Conservation (phyloP, 2,113 vertebrate species). For the Macquaria australasica region DNA sequence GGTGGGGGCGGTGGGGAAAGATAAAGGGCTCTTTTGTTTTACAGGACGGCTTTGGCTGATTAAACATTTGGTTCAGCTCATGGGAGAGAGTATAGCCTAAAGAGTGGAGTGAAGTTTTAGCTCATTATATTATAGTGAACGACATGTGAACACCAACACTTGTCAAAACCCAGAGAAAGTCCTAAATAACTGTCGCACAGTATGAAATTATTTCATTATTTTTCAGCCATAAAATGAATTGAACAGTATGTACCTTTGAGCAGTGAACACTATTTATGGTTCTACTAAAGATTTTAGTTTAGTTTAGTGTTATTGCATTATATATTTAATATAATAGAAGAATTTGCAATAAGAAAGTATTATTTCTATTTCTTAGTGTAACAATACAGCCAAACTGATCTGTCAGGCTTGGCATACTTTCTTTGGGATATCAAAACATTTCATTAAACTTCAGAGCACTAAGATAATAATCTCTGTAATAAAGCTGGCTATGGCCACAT, state of each 20-base stretch:
- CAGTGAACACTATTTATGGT: not conserved
- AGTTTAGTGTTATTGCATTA: not conserved
- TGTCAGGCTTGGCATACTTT: not conserved
- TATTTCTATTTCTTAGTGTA: not conserved
- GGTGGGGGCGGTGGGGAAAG: constrained; percentile 12
- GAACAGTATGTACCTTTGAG: constrained; percentile 16
- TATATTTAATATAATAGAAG: not conserved
- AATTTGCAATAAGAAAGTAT: not conserved
- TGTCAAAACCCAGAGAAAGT: not conserved
- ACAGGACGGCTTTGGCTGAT: constrained; percentile 57
- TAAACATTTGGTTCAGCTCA: constrained; percentile 71
- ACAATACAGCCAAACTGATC: not conserved
- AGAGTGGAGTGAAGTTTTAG: constrained; percentile 19
- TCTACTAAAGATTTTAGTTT: not conserved
- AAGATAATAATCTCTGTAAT: not conserved
- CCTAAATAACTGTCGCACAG: not conserved
- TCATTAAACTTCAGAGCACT: not conserved
- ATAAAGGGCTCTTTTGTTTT: constrained; percentile 77
- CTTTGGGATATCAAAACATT: not conserved
- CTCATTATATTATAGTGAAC: constrained; percentile 6
- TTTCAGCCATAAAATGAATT: not conserved
- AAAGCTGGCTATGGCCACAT: not conserved
- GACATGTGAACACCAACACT: not conserved
- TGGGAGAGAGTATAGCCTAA: constrained; percentile 30
- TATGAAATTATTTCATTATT: not conserved